Conservation (phyloP, 1,140 invertebrate genomes). For the Bombus terrestris region DNA sequence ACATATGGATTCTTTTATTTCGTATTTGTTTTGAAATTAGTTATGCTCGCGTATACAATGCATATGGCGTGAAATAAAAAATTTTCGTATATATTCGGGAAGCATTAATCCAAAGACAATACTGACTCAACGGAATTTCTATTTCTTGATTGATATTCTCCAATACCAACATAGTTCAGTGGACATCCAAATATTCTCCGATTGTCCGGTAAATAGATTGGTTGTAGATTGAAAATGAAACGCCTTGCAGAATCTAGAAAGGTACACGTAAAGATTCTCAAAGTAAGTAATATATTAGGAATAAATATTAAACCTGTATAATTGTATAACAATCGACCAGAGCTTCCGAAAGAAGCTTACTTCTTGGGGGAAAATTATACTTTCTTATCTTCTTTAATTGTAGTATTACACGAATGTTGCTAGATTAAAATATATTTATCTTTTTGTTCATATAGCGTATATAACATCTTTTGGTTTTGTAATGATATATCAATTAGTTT, state of each 20-base stretch:
- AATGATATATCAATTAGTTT: background rate
- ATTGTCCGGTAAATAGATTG: conserved; percentile 83
- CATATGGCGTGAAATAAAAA: background rate
- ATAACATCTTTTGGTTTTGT: background rate
- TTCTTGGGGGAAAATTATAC: background rate
- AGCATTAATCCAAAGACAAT: conserved; percentile 86
- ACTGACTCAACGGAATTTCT: conserved; percentile 87
- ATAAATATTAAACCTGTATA: background rate
- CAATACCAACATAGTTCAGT: conserved; percentile 88
- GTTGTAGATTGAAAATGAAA: conserved; percentile 72
- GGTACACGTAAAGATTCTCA: background rate
- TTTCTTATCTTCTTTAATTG: background rate
- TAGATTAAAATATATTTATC: background rate
- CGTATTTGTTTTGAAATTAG: background rate
- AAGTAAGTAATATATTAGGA: background rate
- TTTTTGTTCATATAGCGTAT: background rate
- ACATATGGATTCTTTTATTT: background rate
- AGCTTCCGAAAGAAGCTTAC: background rate
- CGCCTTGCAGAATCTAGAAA: conserved; percentile 68
- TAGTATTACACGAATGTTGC: background rate
- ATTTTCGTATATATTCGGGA: no score
- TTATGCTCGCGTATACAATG: background rate
- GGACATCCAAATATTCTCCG: conserved; percentile 87
- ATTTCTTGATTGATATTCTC: conserved; percentile 83
- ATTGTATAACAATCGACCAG: background rate